These are phyloP conservation scores for Dendroctonus valens DNA, from an alignment of 1,140 invertebrate species.

Conservation along the genomic window DNA sequence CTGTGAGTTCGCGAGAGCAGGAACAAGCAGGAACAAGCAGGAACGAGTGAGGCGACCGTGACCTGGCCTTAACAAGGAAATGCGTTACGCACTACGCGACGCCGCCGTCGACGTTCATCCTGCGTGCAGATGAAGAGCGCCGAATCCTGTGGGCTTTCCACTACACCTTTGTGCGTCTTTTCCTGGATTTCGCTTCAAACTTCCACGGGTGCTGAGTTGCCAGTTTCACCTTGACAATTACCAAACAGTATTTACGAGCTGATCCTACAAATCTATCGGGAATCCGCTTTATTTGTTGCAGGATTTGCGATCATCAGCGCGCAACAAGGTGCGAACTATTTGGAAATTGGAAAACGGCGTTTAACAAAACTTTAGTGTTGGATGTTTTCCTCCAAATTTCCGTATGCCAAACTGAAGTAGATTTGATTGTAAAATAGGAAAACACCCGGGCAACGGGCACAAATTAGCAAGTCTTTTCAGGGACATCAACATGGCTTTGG, in stretches of 20 bases:
- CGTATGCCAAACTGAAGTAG: too few species aligned
- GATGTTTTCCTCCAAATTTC: too few species aligned
- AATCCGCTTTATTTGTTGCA: background rate
- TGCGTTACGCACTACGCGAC: slow-evolving; percentile 25
- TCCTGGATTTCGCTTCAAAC: slow-evolving; percentile 3
- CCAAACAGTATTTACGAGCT: background rate
- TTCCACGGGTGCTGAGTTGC: slow-evolving; percentile 12
- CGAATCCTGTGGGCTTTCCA: slow-evolving; percentile 25
- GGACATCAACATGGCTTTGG: too few species aligned
- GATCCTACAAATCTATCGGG: background rate
- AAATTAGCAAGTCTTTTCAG: too few species aligned
- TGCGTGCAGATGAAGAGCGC: slow-evolving; percentile 13
- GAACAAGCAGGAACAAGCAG: slow-evolving; percentile 13
- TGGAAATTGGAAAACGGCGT: too few species aligned
- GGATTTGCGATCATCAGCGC: too few species aligned
- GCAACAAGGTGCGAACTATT: too few species aligned
- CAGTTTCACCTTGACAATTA: slow-evolving; percentile 5
- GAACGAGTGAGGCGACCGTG: slow-evolving; percentile 27
- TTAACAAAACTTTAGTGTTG: too few species aligned
- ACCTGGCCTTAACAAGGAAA: slow-evolving; percentile 31
- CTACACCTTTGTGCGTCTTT: slow-evolving; percentile 18
- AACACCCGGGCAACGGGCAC: too few species aligned
- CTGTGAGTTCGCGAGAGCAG: slow-evolving; percentile 17
- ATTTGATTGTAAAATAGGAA: too few species aligned
- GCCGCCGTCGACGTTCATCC: slow-evolving; percentile 6